A percentile compares a stretch with the other conserved stretches of the same genome.
Conservation (phyloP, 2,888 invertebrate species). For the Drepana falcataria region DNA sequence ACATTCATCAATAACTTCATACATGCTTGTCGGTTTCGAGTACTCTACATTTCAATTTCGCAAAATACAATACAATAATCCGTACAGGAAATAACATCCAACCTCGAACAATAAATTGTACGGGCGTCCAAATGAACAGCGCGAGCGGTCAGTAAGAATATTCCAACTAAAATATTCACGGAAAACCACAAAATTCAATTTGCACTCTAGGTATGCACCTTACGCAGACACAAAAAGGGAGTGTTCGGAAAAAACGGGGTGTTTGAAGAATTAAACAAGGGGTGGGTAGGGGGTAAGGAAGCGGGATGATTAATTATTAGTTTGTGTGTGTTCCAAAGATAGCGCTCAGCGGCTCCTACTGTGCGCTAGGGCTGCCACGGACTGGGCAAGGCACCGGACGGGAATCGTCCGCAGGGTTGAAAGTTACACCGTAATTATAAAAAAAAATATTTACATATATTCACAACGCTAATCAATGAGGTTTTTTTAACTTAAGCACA, state of each 20-base stretch:
- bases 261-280: constrained; percentile 70
- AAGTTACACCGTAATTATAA: too few relatives aligned
- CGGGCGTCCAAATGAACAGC: constrained; percentile 8
- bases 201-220: constrained; percentile 54
- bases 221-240: constrained; percentile 67
- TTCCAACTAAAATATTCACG: constrained; percentile 69
- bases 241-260: constrained; percentile 61
- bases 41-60: too few relatives aligned
- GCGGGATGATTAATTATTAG: constrained; percentile 77
- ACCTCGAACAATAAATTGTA: not conserved
- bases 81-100: not conserved
- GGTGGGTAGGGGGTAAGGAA: constrained; percentile 53
- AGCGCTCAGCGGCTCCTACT: constrained; percentile 24
- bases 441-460: too few relatives aligned
- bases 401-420: too few relatives aligned
- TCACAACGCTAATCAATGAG: too few relatives aligned
- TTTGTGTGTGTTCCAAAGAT: constrained; percentile 74
- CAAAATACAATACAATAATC: not conserved
- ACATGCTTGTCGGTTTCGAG: too few relatives aligned
- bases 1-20: too few relatives aligned
- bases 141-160: constrained; percentile 43
- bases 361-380: not conserved
- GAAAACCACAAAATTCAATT: constrained; percentile 76
- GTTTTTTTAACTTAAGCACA: too few relatives aligned
- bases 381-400: not conserved